Conservation (phyloP, 1,140 invertebrate genomes). For the Helicoverpa armigera region DNA sequence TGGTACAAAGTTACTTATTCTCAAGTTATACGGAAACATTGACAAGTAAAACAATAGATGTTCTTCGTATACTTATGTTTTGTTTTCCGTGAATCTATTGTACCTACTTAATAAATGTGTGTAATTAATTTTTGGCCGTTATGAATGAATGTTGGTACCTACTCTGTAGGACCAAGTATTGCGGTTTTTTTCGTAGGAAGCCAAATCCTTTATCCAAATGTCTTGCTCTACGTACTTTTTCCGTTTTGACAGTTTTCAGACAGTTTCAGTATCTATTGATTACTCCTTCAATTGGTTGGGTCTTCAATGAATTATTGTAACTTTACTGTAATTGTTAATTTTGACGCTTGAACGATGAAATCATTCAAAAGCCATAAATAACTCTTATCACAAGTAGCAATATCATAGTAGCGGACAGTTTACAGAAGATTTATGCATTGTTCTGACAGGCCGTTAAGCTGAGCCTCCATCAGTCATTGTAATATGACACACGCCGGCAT, state of each 20-base stretch:
- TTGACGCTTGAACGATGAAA: background rate
- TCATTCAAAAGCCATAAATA: constrained; percentile 14
- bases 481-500: constrained; percentile 30
- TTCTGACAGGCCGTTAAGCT: constrained; percentile 28
- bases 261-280: too few relatives aligned
- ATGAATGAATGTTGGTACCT: background rate
- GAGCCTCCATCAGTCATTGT: constrained; percentile 44
- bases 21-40: constrained; percentile 34
- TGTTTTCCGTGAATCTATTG: constrained; percentile 21
- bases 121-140: constrained; percentile 5
- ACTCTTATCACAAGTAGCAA: constrained; percentile 20
- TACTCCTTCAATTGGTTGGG: too few relatives aligned
- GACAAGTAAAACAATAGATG: constrained; percentile 32
- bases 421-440: constrained; percentile 32
- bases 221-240: too few relatives aligned
- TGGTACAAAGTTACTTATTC: background rate
- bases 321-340: background rate
- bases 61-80: background rate
- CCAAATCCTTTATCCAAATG: too few relatives aligned
- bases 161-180: too few relatives aligned
- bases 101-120: constrained; percentile 20
- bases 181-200: too few relatives aligned
- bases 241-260: too few relatives aligned
- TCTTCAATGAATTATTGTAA: too few relatives aligned
- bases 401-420: constrained; percentile 1